Percentiles rank a stretch among this genome's conserved stretches.
These are phyloP conservation scores for Dryadula phaetusa DNA, from an alignment of 2,888 invertebrate genomes.

Conservation along the genomic window DNA sequence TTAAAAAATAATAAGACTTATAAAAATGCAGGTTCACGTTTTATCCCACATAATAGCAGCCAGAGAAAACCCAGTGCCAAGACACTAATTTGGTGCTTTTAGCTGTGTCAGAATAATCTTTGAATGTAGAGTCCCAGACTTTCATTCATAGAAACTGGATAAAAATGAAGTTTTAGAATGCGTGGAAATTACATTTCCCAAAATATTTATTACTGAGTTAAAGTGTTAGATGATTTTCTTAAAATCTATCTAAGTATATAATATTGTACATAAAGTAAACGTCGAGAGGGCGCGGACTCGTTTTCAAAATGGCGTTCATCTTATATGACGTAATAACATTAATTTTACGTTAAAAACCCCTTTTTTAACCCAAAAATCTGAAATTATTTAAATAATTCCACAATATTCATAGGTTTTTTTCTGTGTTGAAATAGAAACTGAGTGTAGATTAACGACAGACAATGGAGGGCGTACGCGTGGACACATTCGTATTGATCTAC, in stretches of 20 bases:
- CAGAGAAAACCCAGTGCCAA: too few relatives aligned
- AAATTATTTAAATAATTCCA: background rate
- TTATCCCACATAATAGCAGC: too few relatives aligned
- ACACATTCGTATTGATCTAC: constrained; percentile 14
- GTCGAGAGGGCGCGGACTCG: constrained; percentile 54
- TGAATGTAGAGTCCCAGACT: background rate
- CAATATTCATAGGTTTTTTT: background rate
- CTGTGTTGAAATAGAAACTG: background rate
- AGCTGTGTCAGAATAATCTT: background rate
- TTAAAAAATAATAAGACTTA: too few relatives aligned
- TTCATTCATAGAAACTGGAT: background rate
- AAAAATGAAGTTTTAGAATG: background rate
- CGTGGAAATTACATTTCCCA: background rate
- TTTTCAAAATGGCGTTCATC: constrained; percentile 73
- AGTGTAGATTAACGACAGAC: background rate
- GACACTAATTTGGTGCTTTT: background rate
- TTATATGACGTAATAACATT: constrained; percentile 54
- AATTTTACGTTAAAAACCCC: constrained; percentile 43
- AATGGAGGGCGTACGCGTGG: constrained; percentile 13
- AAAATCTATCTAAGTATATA: background rate
- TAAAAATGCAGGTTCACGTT: too few relatives aligned
- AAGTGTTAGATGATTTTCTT: background rate
- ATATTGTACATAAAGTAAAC: constrained; percentile 16
- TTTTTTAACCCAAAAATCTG: constrained; percentile 23
- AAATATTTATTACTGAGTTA: background rate